phyloP scores from a whole-genome alignment of 2,113 vertebrate genomes.

The Oncorhynchus gorbuscha region DNA sequence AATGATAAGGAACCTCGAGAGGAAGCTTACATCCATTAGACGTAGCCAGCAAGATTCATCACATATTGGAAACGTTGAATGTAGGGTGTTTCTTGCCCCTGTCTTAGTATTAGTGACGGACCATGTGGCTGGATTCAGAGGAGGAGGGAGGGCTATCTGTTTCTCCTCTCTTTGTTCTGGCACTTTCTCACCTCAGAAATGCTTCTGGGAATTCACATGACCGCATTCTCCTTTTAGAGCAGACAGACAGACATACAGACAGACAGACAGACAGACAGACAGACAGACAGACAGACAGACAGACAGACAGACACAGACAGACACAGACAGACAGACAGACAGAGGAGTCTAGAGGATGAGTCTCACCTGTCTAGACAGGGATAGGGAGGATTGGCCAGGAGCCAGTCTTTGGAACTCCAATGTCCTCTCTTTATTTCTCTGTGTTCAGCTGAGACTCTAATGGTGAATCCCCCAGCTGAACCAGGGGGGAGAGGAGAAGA shows the following conservation, averaged over 20 bases:
- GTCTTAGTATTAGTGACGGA: not conserved
- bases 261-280: not conserved
- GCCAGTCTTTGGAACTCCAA: not conserved
- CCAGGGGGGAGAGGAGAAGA: not conserved
- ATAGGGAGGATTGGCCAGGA: not conserved
- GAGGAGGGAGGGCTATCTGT: not conserved
- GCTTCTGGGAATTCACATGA: not conserved
- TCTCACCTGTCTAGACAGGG: not conserved
- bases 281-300: not conserved
- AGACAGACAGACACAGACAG: not conserved
- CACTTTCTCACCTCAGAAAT: not conserved
- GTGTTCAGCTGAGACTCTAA: constrained; percentile 23
- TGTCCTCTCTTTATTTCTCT: not conserved
- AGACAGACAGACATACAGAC: not conserved
- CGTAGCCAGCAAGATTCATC: constrained; percentile 35
- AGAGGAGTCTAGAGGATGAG: not conserved
- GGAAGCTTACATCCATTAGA: constrained; percentile 28
- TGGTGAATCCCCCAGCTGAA: constrained; percentile 10
- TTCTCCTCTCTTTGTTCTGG: not conserved
- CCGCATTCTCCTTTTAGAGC: not conserved
- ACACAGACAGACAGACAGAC: not conserved
- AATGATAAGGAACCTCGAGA: constrained; percentile 44
- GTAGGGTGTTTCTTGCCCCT: constrained; percentile 1
- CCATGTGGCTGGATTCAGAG: not conserved
- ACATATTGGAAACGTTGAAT: constrained; percentile 22